Base-by-base conservation (phyloP, 2,888 invertebrate genomes). In the Choristoneura rosaceana region DNA sequence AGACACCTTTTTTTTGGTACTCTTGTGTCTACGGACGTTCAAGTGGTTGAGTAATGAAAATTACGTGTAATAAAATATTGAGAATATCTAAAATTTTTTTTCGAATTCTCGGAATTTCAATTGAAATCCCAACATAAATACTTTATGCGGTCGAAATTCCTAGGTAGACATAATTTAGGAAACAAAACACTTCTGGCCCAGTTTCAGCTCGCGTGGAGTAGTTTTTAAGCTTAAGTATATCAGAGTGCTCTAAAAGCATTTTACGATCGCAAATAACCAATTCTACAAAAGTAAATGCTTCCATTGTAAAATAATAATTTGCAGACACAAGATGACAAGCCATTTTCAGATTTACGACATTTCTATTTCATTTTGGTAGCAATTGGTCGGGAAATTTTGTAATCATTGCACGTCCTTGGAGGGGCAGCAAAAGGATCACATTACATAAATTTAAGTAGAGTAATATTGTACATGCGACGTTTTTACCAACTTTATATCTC, bases 231-330 rank as follows among this genome's bases (percentile, higher is more conserved):
- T 25, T 17, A 15, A 15, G 2, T 7, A 47, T 4, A 15, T 52
- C 50, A 17, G 50, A 52, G 50, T 52, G 50, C 50, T 52, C 50
- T 52, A 52, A 52, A 52, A 52, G 50, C 50, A 52, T 52, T 52
- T 17, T 15, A 52, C 17, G 50, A 52, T 17, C 25, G 9, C 9
- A 52, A 52, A 17, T 52, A 52, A 15, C 8, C 8, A 52, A 52
- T 52, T 15, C 50, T 52, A 52, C 15, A 52, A 8, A 15, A 14
- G 50, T 52, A 17, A 52, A 2, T 15, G 50, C 50, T 52, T 52
- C 15, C 17, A n/a, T n/a, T 52, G 15, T 52, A 52, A 52, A 7
- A 52, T 0, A 52, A 52, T 52, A 15, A 52, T 8, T 15, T 15
- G 8, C 15, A 8, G 50, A 52, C 8, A 52, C 15, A 52, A 52